Evolutionary conservation across 30 jellyfish, hydroid and myxozoan species (phyloP), one percentile per base, ranked within the genome.

Genomic region (Pelagia noctiluca): DNA sequence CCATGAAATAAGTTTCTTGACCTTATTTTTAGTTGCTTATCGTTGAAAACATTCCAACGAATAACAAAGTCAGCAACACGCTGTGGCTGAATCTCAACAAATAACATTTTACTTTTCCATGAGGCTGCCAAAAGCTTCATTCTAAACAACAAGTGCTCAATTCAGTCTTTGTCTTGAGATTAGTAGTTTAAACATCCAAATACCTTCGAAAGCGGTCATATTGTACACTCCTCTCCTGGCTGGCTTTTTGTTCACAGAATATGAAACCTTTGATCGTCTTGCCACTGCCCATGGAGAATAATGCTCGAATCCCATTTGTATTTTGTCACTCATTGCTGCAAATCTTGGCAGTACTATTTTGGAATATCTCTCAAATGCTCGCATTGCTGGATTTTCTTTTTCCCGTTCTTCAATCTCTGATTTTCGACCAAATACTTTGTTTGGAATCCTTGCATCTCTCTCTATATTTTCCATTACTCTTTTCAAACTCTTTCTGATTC

Each of bases 281-380:
- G 47, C 47, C 22, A 33, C 62, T 33, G 87, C 87, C 87, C 87
- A 75, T n/a, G 87, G 87, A 1, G 87, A 75, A 35, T 50, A 75
- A 35, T 75, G 87, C 13, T n/a, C 68, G 35, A 75, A 75, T 0
- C 60, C 87, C 76, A 75, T 47, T 18, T 22, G 35, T 10, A 76
- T 75, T 63, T 33, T 54, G 47, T 75, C 87, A 0, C 76, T 35
- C 76, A 42, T 50, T 36, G 71, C 18, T 0, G 87, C 53, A 26
- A 75, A 75, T 18, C 35, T 22, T 7, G 87, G 87, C 12, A 75
- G 52, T 57, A 70, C 33, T 52, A 75, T 50, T 22, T 50, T 42
- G 5, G 87, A 35, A 0, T 24, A 28, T 16, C 54, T 54, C 64
- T 24, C 25, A 0, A 75, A 23, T 47, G 22, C n/a, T 2, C 62